Percentiles rank a stretch among this genome's conserved stretches.
Conservation (phyloP, 2,888 invertebrate genomes). For the Leptopilina syphax region DNA sequence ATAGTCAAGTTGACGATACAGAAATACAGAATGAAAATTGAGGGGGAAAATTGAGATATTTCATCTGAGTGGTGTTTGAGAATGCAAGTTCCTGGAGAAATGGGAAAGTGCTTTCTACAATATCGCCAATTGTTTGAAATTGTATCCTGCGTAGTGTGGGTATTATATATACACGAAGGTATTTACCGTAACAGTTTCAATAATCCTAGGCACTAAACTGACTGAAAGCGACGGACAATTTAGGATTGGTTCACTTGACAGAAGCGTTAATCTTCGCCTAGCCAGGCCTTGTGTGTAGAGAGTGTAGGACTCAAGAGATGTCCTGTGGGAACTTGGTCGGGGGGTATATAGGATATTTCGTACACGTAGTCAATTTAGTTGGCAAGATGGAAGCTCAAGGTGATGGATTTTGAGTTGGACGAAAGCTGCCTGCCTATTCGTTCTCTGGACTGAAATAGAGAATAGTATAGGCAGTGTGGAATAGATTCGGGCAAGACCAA, state of each 20-base stretch:
- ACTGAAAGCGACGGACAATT: slow-evolving; percentile 21
- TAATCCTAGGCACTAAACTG: slow-evolving; percentile 27
- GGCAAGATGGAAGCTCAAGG: slow-evolving; percentile 58
- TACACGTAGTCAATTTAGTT: slow-evolving; percentile 71
- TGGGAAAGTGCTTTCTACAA: too few species aligned
- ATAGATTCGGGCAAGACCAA: slow-evolving; percentile 24
- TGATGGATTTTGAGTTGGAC: slow-evolving; percentile 63
- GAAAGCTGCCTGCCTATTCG: slow-evolving; percentile 47
- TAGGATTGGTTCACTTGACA: slow-evolving; percentile 40
- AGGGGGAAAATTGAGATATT: slow-evolving; percentile 6
- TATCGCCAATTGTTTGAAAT: slow-evolving; percentile 24
- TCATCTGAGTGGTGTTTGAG: slow-evolving; percentile 2
- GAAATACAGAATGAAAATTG: too few species aligned
- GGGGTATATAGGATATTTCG: slow-evolving; percentile 61
- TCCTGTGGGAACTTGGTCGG: slow-evolving; percentile 45
- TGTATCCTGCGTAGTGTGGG: too few species aligned
- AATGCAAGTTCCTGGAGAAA: not conserved
- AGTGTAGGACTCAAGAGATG: slow-evolving; percentile 37
- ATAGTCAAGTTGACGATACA: too few species aligned
- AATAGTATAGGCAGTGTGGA: not conserved
- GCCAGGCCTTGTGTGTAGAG: slow-evolving; percentile 27
- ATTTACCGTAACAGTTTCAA: slow-evolving; percentile 10
- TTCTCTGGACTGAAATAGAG: slow-evolving; percentile 14
- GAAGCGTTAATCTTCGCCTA: slow-evolving; percentile 45
- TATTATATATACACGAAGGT: not conserved